Evolutionary conservation across 1,140 invertebrate genomes (phyloP), one percentile per base, ranked within the genome.

Genomic region (Solen grandis): DNA sequence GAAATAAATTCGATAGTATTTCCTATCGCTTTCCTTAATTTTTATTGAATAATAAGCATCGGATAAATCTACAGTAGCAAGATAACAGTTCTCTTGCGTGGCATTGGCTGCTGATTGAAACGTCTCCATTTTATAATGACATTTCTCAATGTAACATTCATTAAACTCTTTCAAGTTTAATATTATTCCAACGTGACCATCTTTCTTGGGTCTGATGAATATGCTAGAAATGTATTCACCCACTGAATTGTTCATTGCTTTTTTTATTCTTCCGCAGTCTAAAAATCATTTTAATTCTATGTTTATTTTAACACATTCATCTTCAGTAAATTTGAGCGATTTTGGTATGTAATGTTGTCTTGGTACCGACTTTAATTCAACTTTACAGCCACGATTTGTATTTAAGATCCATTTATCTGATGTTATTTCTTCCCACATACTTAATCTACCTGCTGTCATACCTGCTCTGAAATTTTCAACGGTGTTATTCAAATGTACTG

Each of bases 101-200:
- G n/a, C n/a, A n/a, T n/a, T n/a, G n/a, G n/a, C n/a, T 36, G 62
- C 62, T 38, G 62, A 65, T n/a, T 65, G 10, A n/a, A 38, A n/a
- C 19, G 62, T 36, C 25, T 36, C 62, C 62, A 65, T 65, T 65
- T 65, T 65, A 41, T 36, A 65, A 65, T 65, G 62, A 38, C 13
- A 36, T 27, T 35, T 65, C 2, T 36, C 25, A 5, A 65, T 33
- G n/a, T 63, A 63, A 65, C 41, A 19, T 22, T 65, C 36, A 65
- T 65, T 65, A 27, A 65, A 65, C 13, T 16, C 2, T 65, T 65
- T 65, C 5, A 65, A 36, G 22, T 65, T 65, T 33, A 65, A 65
- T 13, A 65, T 65, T 8, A 65, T 65, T 22, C 62, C 4, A 4
- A 65, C 62, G 25, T 36, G 27, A 16, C 62, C 62, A 25, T 65